Conservation (phyloP, 2,888 invertebrate species). For the Melinaea marsaeus region DNA sequence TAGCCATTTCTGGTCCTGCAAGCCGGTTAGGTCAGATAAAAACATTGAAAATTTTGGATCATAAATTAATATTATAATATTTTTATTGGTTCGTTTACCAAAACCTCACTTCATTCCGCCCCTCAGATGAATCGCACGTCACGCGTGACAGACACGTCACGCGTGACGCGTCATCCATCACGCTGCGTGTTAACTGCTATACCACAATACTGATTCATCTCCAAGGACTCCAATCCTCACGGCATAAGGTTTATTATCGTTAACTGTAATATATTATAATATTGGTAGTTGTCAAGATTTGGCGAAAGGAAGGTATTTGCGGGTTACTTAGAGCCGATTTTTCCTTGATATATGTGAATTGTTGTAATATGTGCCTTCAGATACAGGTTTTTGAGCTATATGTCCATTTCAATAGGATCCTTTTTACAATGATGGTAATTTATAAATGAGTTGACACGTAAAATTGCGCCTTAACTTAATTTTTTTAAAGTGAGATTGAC, state of each 20-base stretch:
- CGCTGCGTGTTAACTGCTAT: constrained; percentile 55
- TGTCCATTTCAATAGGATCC: not conserved
- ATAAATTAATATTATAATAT: constrained; percentile 12
- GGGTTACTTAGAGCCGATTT: constrained; percentile 21
- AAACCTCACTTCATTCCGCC: constrained; percentile 23
- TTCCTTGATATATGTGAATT: constrained; percentile 12
- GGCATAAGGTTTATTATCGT: constrained; percentile 31
- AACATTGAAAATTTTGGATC: not conserved
- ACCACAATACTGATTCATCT: constrained; percentile 32
- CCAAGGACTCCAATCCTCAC: constrained; percentile 19
- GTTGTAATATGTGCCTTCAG: not conserved
- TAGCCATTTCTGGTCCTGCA: too few relatives aligned
- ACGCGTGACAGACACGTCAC: constrained; percentile 65
- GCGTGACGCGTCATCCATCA: constrained; percentile 70
- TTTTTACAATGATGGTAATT: constrained; percentile 17
- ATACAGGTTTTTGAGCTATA: not conserved
- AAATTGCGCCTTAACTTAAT: constrained; percentile 75
- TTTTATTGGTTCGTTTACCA: constrained; percentile 5
- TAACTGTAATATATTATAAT: constrained; percentile 2
- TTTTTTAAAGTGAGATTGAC: constrained; percentile 70
- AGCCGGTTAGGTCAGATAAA: not conserved
- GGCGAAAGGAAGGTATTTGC: constrained; percentile 11
- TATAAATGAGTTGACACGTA: constrained; percentile 53
- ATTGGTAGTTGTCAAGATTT: constrained; percentile 8
- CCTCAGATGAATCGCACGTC: constrained; percentile 50